A percentile compares a stretch with the other conserved stretches of the same genome.
Conservation (phyloP, 2,113 vertebrate genomes). For the Plestiodon gilberti region DNA sequence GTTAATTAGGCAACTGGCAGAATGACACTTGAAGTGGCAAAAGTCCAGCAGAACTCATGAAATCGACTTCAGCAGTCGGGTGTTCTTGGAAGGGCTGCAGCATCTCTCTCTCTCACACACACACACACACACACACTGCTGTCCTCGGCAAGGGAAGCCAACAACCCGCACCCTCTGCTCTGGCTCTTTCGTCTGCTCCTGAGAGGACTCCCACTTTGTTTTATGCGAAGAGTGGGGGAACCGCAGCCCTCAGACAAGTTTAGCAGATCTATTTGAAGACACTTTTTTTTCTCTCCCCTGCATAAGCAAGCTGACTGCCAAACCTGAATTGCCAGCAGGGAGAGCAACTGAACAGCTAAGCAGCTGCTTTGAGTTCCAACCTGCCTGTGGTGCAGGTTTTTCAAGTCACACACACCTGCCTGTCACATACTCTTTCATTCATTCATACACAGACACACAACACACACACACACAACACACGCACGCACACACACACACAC, state of each 20-base stretch:
- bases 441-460: constrained; percentile 24
- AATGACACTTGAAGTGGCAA: constrained; percentile 25
- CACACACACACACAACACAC: constrained; percentile 46
- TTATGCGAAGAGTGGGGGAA: not conserved
- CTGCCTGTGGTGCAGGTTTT: constrained; percentile 75
- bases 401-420: constrained; percentile 71
- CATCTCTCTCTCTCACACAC: not conserved
- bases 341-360: constrained; percentile 45
- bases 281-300: not conserved
- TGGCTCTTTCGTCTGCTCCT: not conserved
- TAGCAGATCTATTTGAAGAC: constrained; percentile 12
- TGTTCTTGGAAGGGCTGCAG: constrained; percentile 26
- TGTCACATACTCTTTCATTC: constrained; percentile 46
- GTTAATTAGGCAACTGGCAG: constrained; percentile 43
- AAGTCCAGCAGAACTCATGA: constrained; percentile 23
- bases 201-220: not conserved
- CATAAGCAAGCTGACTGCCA: constrained; percentile 52
- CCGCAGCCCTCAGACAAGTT: not conserved
- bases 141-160: constrained; percentile 15
- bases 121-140: not conserved
- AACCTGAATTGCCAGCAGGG: constrained; percentile 76
- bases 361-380: constrained; percentile 45
- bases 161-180: not conserved
- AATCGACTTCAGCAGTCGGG: constrained; percentile 19
- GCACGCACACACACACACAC: constrained; percentile 10